Evolutionary conservation across 92 coral and sea anemone species (phyloP), one percentile per base, ranked within the genome.

Genomic region (Muricea muricata): DNA sequence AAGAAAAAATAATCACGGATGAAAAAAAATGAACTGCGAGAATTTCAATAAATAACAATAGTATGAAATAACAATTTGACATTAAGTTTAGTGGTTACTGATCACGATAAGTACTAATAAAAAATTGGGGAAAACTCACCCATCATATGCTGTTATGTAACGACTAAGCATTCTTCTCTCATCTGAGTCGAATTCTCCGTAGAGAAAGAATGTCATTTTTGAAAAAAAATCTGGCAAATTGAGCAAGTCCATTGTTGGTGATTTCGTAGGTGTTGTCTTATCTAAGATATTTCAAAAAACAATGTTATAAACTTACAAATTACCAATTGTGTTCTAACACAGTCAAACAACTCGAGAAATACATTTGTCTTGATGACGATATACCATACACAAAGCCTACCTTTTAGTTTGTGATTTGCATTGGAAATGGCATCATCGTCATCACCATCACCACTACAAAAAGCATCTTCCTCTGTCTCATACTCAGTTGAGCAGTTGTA

Each of bases 161-260:
- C 99, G 94, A 76, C 90, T 85, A 61, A 96, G 87, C 31, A 89
- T 88, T 56, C 99, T 91, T 52, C 99, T 89, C 31, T 87, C 87
- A 15, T 42, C 84, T 60, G 88, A 68, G 61, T 96, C 97, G 79
- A 96, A 75, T 83, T 93, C 99, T n/a, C 99, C 99, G 65, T 92
- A 92, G 82, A 96, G 71, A 65, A 96, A 84, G 80, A 97, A 97
- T 50, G 90, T 92, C 76, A 92, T 97, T 69, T 92, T 89, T 15
- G 99, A 94, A 67, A 97, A 94, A 90, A 97, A 97, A 42, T 97
- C 97, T 13, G 99, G 98, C 33, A 97, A 83, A 58, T 86, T 84
- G 54, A 97, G 98, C 20, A 97, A 86, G 25, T 89, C 97, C 20
- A 80, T 90, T 1, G 97, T 77, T 33, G 87, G 89, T 34, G 92